phyloP scores from a whole-genome alignment of 2,888 invertebrate species.

The Drosophila neoperkinsi region DNA sequence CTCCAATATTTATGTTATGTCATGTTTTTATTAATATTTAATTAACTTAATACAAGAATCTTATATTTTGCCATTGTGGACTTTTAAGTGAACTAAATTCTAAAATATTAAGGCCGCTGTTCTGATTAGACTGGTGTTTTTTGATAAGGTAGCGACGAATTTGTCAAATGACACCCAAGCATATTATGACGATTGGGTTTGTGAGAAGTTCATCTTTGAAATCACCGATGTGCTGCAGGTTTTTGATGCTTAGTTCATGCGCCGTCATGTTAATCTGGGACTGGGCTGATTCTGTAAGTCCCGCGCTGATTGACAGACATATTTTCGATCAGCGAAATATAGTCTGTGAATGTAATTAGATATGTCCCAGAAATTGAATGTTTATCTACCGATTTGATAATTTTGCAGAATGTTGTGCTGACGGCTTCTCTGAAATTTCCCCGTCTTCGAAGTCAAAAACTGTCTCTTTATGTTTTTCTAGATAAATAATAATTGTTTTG shows the following conservation, averaged over 20 bases:
- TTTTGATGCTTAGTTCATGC: fast-evolving
- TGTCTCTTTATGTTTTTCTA: background rate
- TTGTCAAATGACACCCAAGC: no score
- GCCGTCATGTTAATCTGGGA: no score
- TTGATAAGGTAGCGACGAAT: no score
- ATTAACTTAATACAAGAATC: no score
- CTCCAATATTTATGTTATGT: no score
- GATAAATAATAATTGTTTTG: background rate
- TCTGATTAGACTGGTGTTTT: no score
- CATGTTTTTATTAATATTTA: no score
- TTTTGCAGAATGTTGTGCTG: background rate
- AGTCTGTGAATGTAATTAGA: background rate
- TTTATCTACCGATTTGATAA: no score
- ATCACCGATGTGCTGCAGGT: background rate
- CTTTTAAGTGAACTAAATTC: no score
- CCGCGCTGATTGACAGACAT: background rate
- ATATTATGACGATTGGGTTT: no score
- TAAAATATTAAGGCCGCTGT: background rate
- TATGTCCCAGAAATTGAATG: background rate
- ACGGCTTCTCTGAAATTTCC: background rate
- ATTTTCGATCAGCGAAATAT: background rate
- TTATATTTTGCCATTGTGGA: no score
- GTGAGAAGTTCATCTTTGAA: background rate
- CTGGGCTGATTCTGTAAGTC: background rate
- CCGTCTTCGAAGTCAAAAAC: background rate